phyloP scores from a whole-genome alignment of 2,888 invertebrate genomes.

The Hyposoter dolosus region DNA sequence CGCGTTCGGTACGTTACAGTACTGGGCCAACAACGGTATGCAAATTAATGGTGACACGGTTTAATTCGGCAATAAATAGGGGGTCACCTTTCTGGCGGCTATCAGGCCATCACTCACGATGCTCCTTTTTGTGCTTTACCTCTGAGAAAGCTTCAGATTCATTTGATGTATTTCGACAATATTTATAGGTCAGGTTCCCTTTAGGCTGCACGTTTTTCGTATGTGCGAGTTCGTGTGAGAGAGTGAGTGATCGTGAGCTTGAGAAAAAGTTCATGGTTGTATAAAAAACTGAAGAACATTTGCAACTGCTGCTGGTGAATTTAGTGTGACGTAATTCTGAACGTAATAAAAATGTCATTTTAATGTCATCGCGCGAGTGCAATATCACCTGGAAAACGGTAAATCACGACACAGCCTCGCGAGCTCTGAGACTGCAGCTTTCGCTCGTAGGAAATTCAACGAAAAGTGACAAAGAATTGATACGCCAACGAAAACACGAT shows the following conservation, averaged over 20 bases:
- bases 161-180: constrained; percentile 84
- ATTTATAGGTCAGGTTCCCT: constrained; percentile 84
- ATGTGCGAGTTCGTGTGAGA: neutral
- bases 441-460: neutral
- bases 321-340: neutral
- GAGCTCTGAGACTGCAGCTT: neutral
- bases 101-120: constrained; percentile 82
- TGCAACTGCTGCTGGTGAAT: neutral
- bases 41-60: constrained; percentile 85
- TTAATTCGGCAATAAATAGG: constrained; percentile 85
- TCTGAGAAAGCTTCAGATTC: constrained; percentile 84
- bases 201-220: constrained; percentile 41
- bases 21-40: constrained; percentile 78
- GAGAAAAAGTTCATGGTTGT: constrained; percentile 8
- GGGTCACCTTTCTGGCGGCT: constrained; percentile 82
- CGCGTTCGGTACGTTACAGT: constrained; percentile 67
- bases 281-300: neutral
- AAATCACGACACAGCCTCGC: neutral
- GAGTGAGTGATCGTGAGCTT: constrained; percentile 74
- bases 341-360: constrained; percentile 13
- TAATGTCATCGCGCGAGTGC: neutral
- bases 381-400: neutral
- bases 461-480: neutral
- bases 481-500: neutral
- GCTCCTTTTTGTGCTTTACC: constrained; percentile 80